phyloP scores from a whole-genome alignment of 2,113 vertebrate species.

The Cheilinus undulatus region DNA sequence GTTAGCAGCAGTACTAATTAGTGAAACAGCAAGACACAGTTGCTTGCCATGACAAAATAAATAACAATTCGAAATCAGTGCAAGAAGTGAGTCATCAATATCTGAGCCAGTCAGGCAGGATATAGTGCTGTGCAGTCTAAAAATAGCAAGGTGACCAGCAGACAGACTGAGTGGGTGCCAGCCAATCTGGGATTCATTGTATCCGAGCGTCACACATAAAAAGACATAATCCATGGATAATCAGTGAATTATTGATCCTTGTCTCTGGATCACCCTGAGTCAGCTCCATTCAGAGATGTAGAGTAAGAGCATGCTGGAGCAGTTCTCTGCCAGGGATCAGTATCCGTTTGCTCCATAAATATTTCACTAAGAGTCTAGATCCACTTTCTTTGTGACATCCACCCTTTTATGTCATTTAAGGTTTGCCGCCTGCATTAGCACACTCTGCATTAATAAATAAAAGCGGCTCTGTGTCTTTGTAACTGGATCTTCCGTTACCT shows the following conservation, averaged over 20 bases:
- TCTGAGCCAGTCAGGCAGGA: slow-evolving; percentile 48
- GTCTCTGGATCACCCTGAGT: slow-evolving; percentile 33
- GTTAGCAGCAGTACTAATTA: slow-evolving; percentile 90
- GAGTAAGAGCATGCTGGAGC: slow-evolving; percentile 5
- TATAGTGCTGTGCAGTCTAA: slow-evolving; percentile 60
- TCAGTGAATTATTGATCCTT: slow-evolving; percentile 61
- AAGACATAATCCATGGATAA: slow-evolving; percentile 57
- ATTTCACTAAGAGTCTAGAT: slow-evolving; percentile 45
- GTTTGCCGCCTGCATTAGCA: slow-evolving; percentile 28
- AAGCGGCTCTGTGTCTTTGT: slow-evolving; percentile 37
- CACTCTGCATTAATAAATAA: slow-evolving; percentile 60
- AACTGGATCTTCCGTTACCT: slow-evolving; percentile 82
- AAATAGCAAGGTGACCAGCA: slow-evolving; percentile 73
- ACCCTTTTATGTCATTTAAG: slow-evolving; percentile 31
- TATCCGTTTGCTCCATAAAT: slow-evolving; percentile 50
- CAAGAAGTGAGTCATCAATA: slow-evolving; percentile 71
- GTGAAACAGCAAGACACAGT: slow-evolving; percentile 64
- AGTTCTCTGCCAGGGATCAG: slow-evolving; percentile 13
- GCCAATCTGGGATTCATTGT: slow-evolving; percentile 56
- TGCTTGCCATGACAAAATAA: slow-evolving; percentile 51
- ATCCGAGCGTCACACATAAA: slow-evolving; percentile 54
- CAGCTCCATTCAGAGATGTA: slow-evolving; percentile 44
- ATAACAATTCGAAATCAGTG: slow-evolving; percentile 46
- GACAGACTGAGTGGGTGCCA: slow-evolving; percentile 62
- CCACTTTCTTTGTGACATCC: slow-evolving; percentile 35